Conservation (phyloP, 2,888 invertebrate species). For the Cremastinae sp. region DNA sequence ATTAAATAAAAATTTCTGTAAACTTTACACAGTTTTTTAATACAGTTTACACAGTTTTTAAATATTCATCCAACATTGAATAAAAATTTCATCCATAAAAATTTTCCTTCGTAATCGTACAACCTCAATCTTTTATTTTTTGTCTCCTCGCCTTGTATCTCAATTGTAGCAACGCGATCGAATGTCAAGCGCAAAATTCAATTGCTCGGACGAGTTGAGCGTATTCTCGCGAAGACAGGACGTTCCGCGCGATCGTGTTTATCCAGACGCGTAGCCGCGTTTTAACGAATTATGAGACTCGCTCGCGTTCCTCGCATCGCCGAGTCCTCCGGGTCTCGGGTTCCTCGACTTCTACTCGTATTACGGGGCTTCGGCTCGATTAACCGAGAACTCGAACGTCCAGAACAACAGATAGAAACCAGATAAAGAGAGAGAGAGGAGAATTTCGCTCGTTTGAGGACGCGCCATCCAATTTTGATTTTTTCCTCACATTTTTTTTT, state of each 20-base stretch:
- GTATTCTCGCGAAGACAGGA: conserved; percentile 1
- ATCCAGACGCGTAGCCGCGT: conserved; percentile 1
- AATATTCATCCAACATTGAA: neutral
- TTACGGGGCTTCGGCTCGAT: conserved; percentile 51
- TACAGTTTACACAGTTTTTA: too few species aligned
- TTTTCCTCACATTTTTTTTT: too few species aligned
- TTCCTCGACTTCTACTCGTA: conserved; percentile 59
- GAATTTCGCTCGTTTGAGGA: too few species aligned
- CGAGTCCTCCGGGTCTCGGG: conserved; percentile 50
- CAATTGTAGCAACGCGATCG: too few species aligned
- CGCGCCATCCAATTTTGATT: too few species aligned
- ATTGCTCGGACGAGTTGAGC: conserved; percentile 4
- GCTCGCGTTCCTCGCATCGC: conserved; percentile 37
- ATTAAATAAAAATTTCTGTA: too few species aligned
- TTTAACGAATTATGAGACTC: conserved; percentile 44
- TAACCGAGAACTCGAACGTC: conserved; percentile 44
- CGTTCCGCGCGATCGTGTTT: neutral
- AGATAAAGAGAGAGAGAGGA: too few species aligned
- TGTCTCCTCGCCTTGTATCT: too few species aligned
- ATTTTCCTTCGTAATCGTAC: too few species aligned
- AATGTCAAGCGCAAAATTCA: conserved; percentile 6
- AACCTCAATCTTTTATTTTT: too few species aligned
- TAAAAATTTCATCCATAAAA: conserved; percentile 37
- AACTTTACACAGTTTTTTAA: too few species aligned
- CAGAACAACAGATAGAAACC: conserved; percentile 20